A percentile compares a stretch with the other conserved stretches of the same genome.
Evolutionary conservation across 2,113 vertebrate genomes (phyloP).

Genomic region (Brachypodius melanocephalos): DNA sequence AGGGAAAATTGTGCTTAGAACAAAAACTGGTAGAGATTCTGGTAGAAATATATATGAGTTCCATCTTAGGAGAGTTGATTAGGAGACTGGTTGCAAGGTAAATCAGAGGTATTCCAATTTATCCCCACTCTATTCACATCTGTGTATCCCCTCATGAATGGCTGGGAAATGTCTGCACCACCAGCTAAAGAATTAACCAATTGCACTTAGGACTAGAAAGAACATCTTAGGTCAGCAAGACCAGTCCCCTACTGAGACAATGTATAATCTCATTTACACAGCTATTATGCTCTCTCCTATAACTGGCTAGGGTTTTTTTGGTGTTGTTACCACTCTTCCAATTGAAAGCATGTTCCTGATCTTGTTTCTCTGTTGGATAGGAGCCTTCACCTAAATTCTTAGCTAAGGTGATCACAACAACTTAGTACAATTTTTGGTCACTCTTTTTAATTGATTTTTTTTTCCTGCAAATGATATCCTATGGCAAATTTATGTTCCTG

Average conservation of each 20-base stretch:
- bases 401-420: not conserved
- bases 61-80: not conserved
- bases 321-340: not conserved
- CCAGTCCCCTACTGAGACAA: not conserved
- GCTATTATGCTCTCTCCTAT: not conserved
- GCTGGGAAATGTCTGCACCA: not conserved
- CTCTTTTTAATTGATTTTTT: not conserved
- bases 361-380: not conserved
- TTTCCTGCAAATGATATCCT: not conserved
- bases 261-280: not conserved
- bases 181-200: conserved; percentile 19
- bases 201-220: conserved; percentile 8
- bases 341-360: not conserved
- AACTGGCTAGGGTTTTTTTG: accelerated
- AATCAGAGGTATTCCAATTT: not conserved
- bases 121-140: not conserved
- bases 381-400: not conserved
- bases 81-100: not conserved
- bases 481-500: not conserved
- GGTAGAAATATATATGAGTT: not conserved
- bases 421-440: not conserved
- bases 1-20: not conserved
- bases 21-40: not conserved
- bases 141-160: not conserved
- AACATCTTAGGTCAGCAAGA: conserved; percentile 5